Evolutionary conservation across 1,140 invertebrate species (phyloP).

Genomic region (Agraylea sexmaculata): DNA sequence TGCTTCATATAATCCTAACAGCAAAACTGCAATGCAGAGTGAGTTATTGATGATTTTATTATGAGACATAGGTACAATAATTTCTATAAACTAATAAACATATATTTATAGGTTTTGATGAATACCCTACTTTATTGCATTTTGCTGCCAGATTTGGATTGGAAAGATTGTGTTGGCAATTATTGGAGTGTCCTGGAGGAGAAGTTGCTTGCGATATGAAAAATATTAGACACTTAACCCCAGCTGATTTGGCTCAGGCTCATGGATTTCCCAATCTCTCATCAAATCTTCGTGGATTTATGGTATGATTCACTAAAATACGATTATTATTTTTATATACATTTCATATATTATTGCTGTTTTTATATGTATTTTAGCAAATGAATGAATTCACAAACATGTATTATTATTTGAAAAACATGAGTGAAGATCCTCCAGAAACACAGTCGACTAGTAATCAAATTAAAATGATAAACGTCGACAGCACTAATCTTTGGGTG

Average conservation of each 20-base stretch:
- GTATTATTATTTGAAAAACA: slow-evolving; percentile 72
- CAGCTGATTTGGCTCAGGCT: slow-evolving; percentile 66
- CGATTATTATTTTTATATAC: background rate
- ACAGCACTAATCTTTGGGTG: slow-evolving; percentile 26
- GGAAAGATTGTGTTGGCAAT: slow-evolving; percentile 65
- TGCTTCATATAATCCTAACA: slow-evolving; percentile 38
- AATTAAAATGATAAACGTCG: slow-evolving; percentile 25
- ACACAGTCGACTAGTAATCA: slow-evolving; percentile 28
- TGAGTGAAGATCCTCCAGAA: slow-evolving; percentile 42
- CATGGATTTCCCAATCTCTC: slow-evolving; percentile 57
- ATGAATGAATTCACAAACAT: slow-evolving; percentile 71
- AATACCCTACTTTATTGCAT: slow-evolving; percentile 77
- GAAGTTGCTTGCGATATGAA: slow-evolving; percentile 64
- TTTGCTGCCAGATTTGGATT: slow-evolving; percentile 78
- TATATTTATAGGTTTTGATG: slow-evolving; percentile 52
- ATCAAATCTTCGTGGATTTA: slow-evolving; percentile 60
- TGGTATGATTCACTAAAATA: slow-evolving; percentile 38
- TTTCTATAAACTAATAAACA: background rate
- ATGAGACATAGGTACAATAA: background rate
- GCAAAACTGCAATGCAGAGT: slow-evolving; percentile 36
- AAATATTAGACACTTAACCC: slow-evolving; percentile 66
- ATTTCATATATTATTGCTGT: slow-evolving; percentile 5
- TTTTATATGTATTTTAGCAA: slow-evolving; percentile 34
- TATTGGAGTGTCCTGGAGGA: slow-evolving; percentile 75
- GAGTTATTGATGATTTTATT: slow-evolving; percentile 20